Conservation (phyloP, 2,113 vertebrate species). For the Tiliqua scincoides region DNA sequence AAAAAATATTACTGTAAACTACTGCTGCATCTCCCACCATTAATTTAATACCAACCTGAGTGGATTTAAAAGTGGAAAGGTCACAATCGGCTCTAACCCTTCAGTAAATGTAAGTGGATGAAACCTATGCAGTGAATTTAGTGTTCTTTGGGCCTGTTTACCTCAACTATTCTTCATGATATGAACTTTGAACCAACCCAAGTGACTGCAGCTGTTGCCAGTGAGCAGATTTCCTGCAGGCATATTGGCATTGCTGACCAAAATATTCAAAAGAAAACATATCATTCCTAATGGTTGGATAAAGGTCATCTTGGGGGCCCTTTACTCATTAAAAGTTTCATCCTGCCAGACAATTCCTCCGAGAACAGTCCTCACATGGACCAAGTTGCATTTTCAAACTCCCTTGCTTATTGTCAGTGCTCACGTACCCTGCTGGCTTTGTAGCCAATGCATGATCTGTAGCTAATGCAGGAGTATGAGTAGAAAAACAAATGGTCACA, state of each 20-base stretch:
- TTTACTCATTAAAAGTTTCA: slow-evolving; percentile 20
- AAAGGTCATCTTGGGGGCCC: not conserved
- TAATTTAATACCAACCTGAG: not conserved
- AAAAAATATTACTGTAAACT: not conserved
- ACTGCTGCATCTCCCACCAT: too few relatives aligned
- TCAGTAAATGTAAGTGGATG: not conserved
- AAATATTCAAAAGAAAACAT: slow-evolving; percentile 13
- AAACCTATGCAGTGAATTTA: slow-evolving; percentile 15
- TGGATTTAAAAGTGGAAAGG: not conserved
- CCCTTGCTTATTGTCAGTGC: not conserved
- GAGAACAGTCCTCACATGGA: not conserved
- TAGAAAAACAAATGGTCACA: not conserved
- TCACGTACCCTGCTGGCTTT: not conserved
- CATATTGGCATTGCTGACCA: not conserved
- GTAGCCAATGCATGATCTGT: too few relatives aligned
- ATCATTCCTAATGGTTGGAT: not conserved
- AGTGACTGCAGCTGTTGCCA: slow-evolving; percentile 8
- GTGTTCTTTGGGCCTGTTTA: not conserved
- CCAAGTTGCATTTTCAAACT: not conserved
- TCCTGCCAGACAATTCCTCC: not conserved
- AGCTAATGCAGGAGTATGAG: too few relatives aligned
- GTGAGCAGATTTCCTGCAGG: not conserved
- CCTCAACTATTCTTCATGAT: not conserved
- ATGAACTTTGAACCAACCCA: slow-evolving; percentile 35
- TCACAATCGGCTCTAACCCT: not conserved